These are phyloP conservation scores for Pseudomyrmex flavicornis DNA, from an alignment of 1,140 invertebrate genomes.

Conservation along the genomic window DNA sequence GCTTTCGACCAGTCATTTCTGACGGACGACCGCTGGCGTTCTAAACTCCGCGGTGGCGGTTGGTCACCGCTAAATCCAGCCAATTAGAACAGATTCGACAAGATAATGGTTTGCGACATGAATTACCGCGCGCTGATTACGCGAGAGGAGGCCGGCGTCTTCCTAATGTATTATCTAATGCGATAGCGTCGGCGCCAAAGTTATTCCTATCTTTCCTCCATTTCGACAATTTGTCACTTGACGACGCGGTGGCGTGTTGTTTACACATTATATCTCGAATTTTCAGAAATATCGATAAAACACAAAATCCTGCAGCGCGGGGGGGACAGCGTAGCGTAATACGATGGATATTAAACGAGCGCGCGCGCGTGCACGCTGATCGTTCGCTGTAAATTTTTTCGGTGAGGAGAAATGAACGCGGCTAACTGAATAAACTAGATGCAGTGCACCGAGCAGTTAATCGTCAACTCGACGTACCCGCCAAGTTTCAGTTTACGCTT, in stretches of 20 bases:
- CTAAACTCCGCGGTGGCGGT: slow-evolving; percentile 52
- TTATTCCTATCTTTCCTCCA: neutral
- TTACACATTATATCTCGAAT: neutral
- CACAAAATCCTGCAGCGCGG: no score
- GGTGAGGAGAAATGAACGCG: slow-evolving; percentile 17
- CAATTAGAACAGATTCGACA: slow-evolving; percentile 65
- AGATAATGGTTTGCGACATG: slow-evolving; percentile 52
- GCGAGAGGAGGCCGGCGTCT: neutral
- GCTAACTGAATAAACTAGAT: slow-evolving; percentile 49
- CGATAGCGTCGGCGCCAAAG: neutral
- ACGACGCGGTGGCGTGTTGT: neutral
- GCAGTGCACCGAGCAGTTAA: slow-evolving; percentile 42
- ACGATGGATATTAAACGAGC: neutral
- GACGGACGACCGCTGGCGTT: slow-evolving; percentile 47
- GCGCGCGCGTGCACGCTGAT: neutral
- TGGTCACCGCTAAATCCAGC: slow-evolving; percentile 42
- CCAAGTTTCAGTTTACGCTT: slow-evolving; percentile 39
- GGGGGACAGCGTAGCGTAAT: neutral
- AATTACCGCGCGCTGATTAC: slow-evolving; percentile 18
- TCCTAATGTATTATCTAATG: slow-evolving; percentile 18
- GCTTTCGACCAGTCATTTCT: slow-evolving; percentile 50
- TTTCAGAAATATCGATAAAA: slow-evolving; percentile 35
- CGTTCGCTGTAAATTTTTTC: slow-evolving; percentile 30
- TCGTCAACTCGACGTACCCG: slow-evolving; percentile 47
- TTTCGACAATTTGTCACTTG: slow-evolving; percentile 18